Base-by-base conservation (phyloP, 2,113 vertebrate genomes). In the Leucosticte australis region DNA sequence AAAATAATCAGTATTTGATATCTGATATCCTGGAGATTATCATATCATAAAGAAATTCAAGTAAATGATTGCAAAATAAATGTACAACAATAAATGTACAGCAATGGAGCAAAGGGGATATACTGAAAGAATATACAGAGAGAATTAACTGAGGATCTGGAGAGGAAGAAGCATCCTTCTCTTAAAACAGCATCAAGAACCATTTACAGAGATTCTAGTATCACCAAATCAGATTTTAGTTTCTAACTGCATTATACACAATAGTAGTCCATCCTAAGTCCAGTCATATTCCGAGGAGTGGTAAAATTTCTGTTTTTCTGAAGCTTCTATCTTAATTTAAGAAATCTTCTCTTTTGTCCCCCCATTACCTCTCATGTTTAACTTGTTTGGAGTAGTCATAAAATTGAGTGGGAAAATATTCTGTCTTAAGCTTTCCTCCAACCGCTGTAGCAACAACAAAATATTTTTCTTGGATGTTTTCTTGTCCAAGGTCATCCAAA, bases 391-490 rank as follows among this genome's bases (percentile, higher is more conserved):
- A 73, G 18, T 10, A 47, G 13, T 49, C 50, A 33, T 69, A 74
- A 88, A 89, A 67, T 46, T 2, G 3, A 77, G 31, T 62, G 60
- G 60, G 20, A 81, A 83, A 76, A 81, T 62, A 71, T 31, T 59
- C 21, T 62, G 7, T 44, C 49, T 90, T 89, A 82, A 79, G 22
- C 37, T 88, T 95, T 83, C 35, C 20, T 90, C 13, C 33, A 80
- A 16, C 47, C 0, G 0, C 47, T 70, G 56, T 57, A 84, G 52
- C 62, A 94, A 63, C 26, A 79, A 27, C 24, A 70, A 78, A 71
- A 79, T 84, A 89, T 91, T 88, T 93, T 93, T 83, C 65, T 83
- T 82, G 68, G 27, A 62, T 64, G 21, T 70, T 85, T 92, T 76
- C 42, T 87, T 83, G 44, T 63, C 12, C 44, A 68, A 78, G 57